These are phyloP conservation scores for Ceratothoa steindachneri DNA, from an alignment of 2,888 invertebrate species.

Conservation along the genomic window DNA sequence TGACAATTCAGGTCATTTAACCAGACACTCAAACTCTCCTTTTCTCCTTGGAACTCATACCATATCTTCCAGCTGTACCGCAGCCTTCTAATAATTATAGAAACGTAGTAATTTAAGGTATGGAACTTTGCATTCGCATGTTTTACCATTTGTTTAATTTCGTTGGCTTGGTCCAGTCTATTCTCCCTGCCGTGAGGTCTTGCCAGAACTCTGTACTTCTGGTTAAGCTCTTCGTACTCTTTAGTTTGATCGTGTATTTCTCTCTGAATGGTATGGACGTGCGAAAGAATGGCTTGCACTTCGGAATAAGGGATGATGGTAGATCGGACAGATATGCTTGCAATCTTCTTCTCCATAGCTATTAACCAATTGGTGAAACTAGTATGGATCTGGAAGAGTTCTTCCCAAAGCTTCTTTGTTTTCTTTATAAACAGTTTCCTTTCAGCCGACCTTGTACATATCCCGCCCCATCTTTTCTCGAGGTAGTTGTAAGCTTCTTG, in stretches of 20 bases:
- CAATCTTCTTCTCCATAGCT: conserved; percentile 27
- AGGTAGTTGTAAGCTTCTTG: conserved; percentile 41
- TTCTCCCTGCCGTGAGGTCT: conserved; percentile 42
- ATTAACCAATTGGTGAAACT: conserved; percentile 34
- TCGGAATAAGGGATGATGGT: conserved; percentile 27
- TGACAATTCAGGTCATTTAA: conserved; percentile 28
- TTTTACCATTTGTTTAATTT: conserved; percentile 40
- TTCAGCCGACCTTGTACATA: conserved; percentile 38
- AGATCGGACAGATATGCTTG: conserved; percentile 18
- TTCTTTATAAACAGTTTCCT: conserved; percentile 41
- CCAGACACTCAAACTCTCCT: conserved; percentile 27
- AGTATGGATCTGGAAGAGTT: conserved; percentile 26
- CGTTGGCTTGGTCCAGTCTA: conserved; percentile 36
- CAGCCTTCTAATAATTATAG: conserved; percentile 30
- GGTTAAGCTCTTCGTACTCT: conserved; percentile 40
- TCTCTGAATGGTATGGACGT: conserved; percentile 34
- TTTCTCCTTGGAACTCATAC: conserved; percentile 25
- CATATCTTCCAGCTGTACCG: conserved; percentile 30
- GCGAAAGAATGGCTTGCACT: conserved; percentile 17
- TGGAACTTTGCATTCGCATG: conserved; percentile 40
- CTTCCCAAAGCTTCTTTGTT: conserved; percentile 45
- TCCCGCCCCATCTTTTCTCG: conserved; percentile 43
- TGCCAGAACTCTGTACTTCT: conserved; percentile 39
- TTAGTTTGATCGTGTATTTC: conserved; percentile 41
- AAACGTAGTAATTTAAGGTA: conserved; percentile 33